Conservation (phyloP, 2,888 invertebrate genomes). For the Agrotis ipsilon region DNA sequence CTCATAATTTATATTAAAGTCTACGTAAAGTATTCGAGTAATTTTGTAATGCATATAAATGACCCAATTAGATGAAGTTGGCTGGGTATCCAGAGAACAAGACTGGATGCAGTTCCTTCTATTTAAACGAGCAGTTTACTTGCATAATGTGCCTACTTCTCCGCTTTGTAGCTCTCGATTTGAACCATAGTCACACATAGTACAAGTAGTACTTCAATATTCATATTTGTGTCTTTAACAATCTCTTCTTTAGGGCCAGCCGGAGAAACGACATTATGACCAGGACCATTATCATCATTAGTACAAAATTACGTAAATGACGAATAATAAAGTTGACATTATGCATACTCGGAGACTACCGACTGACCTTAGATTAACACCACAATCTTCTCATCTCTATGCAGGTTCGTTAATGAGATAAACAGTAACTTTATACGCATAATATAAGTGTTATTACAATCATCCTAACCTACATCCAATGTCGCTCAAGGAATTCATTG, state of each 20-base stretch:
- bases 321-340: constrained; percentile 67
- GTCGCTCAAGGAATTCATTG: constrained; percentile 60
- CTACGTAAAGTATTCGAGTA: constrained; percentile 73
- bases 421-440: constrained; percentile 60
- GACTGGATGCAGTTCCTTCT: constrained; percentile 76
- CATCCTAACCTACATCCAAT: constrained; percentile 64
- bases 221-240: constrained; percentile 37
- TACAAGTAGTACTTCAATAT: constrained; percentile 40
- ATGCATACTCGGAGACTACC: constrained; percentile 57
- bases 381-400: constrained; percentile 68
- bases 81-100: constrained; percentile 77
- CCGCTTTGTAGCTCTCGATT: constrained; percentile 43
- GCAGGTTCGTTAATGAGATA: constrained; percentile 72
- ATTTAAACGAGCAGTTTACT: constrained; percentile 73
- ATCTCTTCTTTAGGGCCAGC: constrained; percentile 43
- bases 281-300: constrained; percentile 66
- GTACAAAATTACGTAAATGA: constrained; percentile 68
- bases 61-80: constrained; percentile 83
- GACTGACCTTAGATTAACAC: constrained; percentile 71
- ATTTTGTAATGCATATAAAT: constrained; percentile 78
- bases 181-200: constrained; percentile 40
- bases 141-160: constrained; percentile 59
- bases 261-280: constrained; percentile 55
- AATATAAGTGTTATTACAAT: constrained; percentile 55
- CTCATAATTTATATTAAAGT: constrained; percentile 62